Conservation (phyloP, 37 sponge, comb jelly and placozoan species). For the Chondrosia reniformis region DNA sequence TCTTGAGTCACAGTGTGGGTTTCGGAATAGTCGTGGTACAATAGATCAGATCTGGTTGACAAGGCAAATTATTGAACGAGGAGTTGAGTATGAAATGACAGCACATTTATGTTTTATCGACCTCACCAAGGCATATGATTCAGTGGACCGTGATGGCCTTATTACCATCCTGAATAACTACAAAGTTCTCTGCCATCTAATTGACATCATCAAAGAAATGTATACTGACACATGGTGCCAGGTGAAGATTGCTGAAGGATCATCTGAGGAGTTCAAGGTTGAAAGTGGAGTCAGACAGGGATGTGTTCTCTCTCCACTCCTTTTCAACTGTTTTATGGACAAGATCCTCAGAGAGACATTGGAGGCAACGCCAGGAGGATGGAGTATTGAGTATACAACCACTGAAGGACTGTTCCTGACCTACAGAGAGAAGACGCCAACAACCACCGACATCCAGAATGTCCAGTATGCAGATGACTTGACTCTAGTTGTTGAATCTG, state of each 20-base stretch:
- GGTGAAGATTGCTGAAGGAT: neutral
- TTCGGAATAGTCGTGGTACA: conserved; percentile 1
- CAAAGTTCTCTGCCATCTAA: neutral
- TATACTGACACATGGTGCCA: neutral
- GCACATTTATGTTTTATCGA: neutral
- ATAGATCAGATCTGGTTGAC: conserved; percentile 12
- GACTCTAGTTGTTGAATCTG: neutral
- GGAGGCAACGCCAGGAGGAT: neutral
- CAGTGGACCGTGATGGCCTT: neutral
- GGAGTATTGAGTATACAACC: conserved; percentile 6
- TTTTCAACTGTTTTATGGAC: conserved; percentile 18
- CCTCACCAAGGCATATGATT: conserved; percentile 17
- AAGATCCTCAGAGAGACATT: neutral
- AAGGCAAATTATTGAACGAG: conserved; percentile 7
- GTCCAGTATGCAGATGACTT: conserved; percentile 26
- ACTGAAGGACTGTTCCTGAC: conserved; percentile 20
- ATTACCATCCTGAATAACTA: conserved; percentile 20
- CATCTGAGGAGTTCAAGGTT: conserved; percentile 12
- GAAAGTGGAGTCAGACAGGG: conserved; percentile 14
- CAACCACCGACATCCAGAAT: conserved; percentile 1
- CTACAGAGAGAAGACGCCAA: conserved; percentile 15
- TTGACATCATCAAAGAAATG: neutral
- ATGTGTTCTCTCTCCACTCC: conserved; percentile 7
- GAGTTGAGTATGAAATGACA: neutral
- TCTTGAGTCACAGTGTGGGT: conserved; percentile 7